Evolutionary conservation across 1,140 invertebrate species (phyloP), one percentile per base, ranked within the genome.

Genomic region (Oryzaephilus surinamensis): DNA sequence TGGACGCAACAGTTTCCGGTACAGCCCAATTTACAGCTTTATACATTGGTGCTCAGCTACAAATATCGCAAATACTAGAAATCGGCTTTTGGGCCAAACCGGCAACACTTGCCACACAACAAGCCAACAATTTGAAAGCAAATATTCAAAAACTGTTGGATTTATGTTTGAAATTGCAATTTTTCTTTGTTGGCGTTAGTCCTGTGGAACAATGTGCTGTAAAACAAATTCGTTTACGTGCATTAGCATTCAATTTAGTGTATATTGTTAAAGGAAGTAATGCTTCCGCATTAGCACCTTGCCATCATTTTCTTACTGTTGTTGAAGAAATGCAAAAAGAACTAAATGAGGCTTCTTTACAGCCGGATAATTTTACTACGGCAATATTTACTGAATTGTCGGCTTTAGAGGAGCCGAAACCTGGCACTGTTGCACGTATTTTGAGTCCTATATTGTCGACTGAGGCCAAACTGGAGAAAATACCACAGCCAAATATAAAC

Each of bases 21-120:
- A 79, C 86, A 1, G 87, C 89, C 0, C 78, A 84, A 55, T 94
- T 94, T 64, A 79, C 84, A 20, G 77, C 83, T 18, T 64, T 90
- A 14, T 93, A 87, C 49, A 80, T 93, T 35, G 72, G 74, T 20
- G 70, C 69, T 23, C 77, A 79, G 51, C 58, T 78, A 10, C 66
- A 76, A 30, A 57, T 57, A 36, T 47, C 49, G 1, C 58, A 61
- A 38, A 54, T 62, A 15, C 30, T 62, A 12, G 58, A 61, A 26
- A 55, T 51, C 32, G 52, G 50, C 18, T 57, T 66, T 30, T 74
- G 70, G 67, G 59, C 63, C 12, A 69, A 66, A 53, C 63, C 60
- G 26, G 59, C 59, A 15, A 63, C 60, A 16, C 58, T 70, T 10
- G 62, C 62, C 5, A 59, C 62, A 38, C 69, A 65, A 42, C 69